Evolutionary conservation across 2,113 vertebrate genomes (phyloP), one percentile per base, ranked within the genome.

Genomic region (Climacteris rufus): DNA sequence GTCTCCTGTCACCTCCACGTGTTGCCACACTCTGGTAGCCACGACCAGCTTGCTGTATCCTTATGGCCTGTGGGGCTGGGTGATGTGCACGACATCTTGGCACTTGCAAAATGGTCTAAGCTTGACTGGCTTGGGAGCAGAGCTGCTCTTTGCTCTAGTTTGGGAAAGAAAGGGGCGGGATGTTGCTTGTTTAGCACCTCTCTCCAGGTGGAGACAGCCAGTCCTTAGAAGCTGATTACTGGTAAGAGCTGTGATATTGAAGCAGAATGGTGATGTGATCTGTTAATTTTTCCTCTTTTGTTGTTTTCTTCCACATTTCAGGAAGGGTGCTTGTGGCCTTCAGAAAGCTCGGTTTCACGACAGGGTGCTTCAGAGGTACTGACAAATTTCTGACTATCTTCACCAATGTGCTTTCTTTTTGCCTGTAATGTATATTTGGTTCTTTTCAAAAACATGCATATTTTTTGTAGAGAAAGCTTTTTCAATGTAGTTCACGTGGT

Each of bases 281-380:
- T 80, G 33, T 91, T 96, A 91, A 97, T 75, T 78, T 71, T 95
- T 83, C 61, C 60, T 91, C 56, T 81, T 69, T n/a, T 94, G 33
- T 93, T 90, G 39, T 96, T 77, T 94, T 50, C 15, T 87, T 57
- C 50, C 78, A 5, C 70, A 49, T 97, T 80, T 64, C 95, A 99
- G 98, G 98, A 98, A 90, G 98, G 98, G 97, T 98, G 97, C 93
- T 95, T 98, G 97, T 99, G 98, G 98, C 98, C 98, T 95, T 97
- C 98, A 88, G 98, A 98, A 78, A 98, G 95, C 91, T 97, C 98
- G 7, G 95, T 98, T 76, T 97, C 98, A 0, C 97, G 96, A 77
- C 98, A 98, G 65, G 98, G 97, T 90, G 90, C 98, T 95, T 98
- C 98, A 77, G 98, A 99, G 98, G 98, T 99, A 98, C 89, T 94